Percentiles rank a stretch among this genome's conserved stretches.
Conservation (phyloP, 2,888 invertebrate genomes). For the Callyntrura sp. region DNA sequence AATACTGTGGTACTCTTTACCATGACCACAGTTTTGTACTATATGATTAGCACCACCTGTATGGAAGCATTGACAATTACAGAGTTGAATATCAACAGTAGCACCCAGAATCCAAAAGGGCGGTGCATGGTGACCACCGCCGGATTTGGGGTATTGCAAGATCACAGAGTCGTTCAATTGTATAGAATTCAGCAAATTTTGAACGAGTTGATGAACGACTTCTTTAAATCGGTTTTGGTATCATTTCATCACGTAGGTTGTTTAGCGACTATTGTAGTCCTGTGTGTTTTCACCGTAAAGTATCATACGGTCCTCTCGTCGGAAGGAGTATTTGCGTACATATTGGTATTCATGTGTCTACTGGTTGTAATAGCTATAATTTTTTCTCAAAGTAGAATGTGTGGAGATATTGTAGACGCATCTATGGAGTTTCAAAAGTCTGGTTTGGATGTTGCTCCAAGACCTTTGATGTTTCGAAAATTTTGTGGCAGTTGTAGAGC, state of each 20-base stretch:
- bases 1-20: no score
- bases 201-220: not conserved
- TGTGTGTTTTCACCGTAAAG: not conserved
- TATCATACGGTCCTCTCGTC: not conserved
- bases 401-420: not conserved
- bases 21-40: no score
- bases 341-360: not conserved
- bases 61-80: no score
- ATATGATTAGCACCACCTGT: no score
- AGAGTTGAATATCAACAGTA: no score
- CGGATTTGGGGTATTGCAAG: constrained; percentile 14
- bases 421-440: not conserved
- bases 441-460: not conserved
- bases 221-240: constrained; percentile 15
- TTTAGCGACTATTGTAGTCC: not conserved
- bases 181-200: constrained; percentile 40
- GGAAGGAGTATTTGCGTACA: not conserved
- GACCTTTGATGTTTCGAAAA: not conserved
- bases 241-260: constrained; percentile 44
- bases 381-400: not conserved
- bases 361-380: not conserved
- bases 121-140: no score
- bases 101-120: no score
- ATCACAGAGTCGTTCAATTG: not conserved
- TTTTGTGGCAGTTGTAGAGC: constrained; percentile 1